Conservation (phyloP, 2,113 vertebrate genomes). For the Pseudorasbora parva region DNA sequence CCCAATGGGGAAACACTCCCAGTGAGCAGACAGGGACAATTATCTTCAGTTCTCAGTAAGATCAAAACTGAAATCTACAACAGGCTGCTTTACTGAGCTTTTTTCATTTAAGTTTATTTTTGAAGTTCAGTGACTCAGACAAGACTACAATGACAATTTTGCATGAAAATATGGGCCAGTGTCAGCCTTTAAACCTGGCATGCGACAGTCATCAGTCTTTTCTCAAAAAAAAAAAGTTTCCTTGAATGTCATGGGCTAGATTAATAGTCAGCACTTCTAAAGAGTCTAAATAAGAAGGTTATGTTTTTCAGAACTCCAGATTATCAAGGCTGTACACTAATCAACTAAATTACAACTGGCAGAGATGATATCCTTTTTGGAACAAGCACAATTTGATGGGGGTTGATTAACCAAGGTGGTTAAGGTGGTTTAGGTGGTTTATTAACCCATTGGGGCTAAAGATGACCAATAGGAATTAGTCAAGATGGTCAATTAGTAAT, state of each 20-base stretch:
- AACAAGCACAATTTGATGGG: not conserved
- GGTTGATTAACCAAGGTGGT: too few relatives aligned
- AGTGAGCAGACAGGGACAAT: constrained; percentile 41
- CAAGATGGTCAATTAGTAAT: not conserved
- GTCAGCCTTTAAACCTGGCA: not conserved
- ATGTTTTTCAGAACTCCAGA: not conserved
- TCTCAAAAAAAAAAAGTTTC: constrained; percentile 15
- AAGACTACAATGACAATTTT: not conserved
- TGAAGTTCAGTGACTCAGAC: constrained; percentile 2
- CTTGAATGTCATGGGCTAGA: constrained; percentile 1
- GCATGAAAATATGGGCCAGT: not conserved
- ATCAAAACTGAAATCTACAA: constrained; percentile 5
- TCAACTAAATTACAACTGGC: too few relatives aligned
- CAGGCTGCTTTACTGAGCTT: not conserved
- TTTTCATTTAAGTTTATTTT: not conserved
- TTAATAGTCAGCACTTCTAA: too few relatives aligned
- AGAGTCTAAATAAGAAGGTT: not conserved
- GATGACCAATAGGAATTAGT: not conserved
- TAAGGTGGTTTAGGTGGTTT: not conserved
- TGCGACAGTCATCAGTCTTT: constrained; percentile 8
- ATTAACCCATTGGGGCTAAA: not conserved
- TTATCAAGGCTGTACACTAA: not conserved
- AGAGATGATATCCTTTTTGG: not conserved
- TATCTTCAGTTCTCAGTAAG: constrained; percentile 3
- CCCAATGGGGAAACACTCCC: constrained; percentile 45